Conservation (phyloP, 2,888 invertebrate genomes). For the Polydrusus cervinus region DNA sequence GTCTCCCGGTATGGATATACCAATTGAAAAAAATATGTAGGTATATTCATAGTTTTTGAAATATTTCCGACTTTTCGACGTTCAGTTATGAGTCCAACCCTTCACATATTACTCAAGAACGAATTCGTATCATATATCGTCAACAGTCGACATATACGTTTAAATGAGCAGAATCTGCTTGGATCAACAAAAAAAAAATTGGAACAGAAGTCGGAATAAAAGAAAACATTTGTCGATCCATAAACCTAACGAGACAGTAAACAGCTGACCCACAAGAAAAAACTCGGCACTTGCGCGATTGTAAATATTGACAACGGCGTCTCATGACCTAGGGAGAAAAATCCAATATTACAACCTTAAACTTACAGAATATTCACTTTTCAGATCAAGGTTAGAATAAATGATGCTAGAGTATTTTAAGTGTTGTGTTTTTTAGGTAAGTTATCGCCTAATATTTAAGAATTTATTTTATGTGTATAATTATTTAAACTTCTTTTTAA, state of each 20-base stretch:
- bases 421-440: constrained; percentile 16
- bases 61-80: no score
- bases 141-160: no score
- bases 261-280: constrained; percentile 18
- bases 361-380: constrained; percentile 43
- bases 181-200: constrained; percentile 4
- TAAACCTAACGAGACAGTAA: constrained; percentile 5
- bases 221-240: constrained; percentile 4
- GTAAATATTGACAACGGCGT: constrained; percentile 6
- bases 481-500: no score
- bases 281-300: constrained; percentile 26
- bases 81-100: no score
- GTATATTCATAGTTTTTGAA: no score
- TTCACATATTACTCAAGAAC: no score
- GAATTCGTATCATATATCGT: no score
- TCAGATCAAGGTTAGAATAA: constrained; percentile 46
- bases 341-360: constrained; percentile 50
- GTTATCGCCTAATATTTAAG: neutral
- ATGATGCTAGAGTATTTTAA: constrained; percentile 4
- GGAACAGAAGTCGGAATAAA: neutral
- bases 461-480: neutral
- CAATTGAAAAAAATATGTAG: no score
- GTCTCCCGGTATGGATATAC: no score
- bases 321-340: constrained; percentile 24
- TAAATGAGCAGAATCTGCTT: neutral